phyloP scores from a whole-genome alignment of 1,140 invertebrate species.

The Phymorhynchus buccinoides region DNA sequence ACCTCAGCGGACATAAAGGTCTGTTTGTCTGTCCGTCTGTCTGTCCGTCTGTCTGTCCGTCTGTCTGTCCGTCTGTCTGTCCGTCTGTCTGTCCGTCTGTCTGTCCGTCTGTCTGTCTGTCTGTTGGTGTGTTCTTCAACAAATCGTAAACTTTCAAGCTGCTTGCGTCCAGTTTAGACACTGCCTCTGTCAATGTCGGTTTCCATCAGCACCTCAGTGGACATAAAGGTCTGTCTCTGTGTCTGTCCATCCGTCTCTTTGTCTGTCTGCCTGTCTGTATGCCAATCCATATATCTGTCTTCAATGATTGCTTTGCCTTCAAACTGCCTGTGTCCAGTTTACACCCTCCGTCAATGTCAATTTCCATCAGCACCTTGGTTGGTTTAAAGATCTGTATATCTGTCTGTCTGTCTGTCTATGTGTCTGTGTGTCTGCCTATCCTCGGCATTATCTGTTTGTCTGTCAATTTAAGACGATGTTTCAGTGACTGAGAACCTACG shows the following conservation, averaged over 20 bases:
- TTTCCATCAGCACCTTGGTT: slow-evolving; percentile 67
- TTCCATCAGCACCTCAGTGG: slow-evolving; percentile 68
- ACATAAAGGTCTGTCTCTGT: slow-evolving; percentile 58
- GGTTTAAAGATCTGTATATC: slow-evolving; percentile 64
- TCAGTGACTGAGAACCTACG: too few relatives aligned
- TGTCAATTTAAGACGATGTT: too few relatives aligned
- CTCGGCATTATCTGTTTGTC: too few relatives aligned
- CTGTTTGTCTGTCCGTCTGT: neutral
- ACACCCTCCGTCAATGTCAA: slow-evolving; percentile 80
- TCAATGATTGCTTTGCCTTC: slow-evolving; percentile 85
- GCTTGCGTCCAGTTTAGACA: slow-evolving; percentile 78
- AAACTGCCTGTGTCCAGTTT: slow-evolving; percentile 78
- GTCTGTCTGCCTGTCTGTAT: neutral
- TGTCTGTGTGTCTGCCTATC: neutral
- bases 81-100: neutral
- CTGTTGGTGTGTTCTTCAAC: slow-evolving; percentile 73
- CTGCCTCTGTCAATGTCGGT: slow-evolving; percentile 79
- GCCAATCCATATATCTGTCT: too few relatives aligned
- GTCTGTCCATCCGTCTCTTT: neutral
- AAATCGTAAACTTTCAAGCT: slow-evolving; percentile 85
- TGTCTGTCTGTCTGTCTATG: neutral
- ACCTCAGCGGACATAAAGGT: slow-evolving; percentile 68
- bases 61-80: neutral
- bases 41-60: neutral
- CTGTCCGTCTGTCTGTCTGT: neutral